Conservation (phyloP, 2,888 invertebrate species). For the Himalopsyche kuldschensis region DNA sequence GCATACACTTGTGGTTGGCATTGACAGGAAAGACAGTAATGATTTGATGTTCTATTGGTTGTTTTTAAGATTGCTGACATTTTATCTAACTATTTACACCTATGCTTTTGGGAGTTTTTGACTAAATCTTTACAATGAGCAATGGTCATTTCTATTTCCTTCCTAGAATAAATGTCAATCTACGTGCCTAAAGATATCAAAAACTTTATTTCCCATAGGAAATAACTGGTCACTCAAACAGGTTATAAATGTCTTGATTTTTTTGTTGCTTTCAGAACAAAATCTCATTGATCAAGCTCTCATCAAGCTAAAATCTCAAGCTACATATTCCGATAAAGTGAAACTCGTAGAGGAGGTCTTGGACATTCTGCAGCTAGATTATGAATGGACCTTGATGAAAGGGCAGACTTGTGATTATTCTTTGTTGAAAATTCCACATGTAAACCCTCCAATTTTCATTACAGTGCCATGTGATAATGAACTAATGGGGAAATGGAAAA, state of each 20-base stretch:
- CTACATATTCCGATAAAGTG: not conserved
- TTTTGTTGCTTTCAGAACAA: conserved; percentile 17
- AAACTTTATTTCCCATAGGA: no score
- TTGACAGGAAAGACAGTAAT: no score
- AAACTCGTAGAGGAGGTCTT: conserved; percentile 4
- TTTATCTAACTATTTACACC: no score
- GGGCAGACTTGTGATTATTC: not conserved
- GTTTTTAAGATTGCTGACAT: no score
- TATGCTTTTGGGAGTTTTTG: no score
- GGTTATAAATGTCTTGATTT: not conserved
- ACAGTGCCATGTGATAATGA: not conserved
- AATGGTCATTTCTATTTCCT: no score
- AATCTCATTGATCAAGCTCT: not conserved
- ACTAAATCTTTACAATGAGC: no score
- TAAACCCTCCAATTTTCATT: conserved; percentile 27
- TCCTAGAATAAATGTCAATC: no score
- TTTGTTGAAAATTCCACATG: conserved; percentile 16
- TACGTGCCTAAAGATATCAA: no score
- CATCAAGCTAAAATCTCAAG: not conserved
- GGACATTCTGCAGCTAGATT: conserved; percentile 11
- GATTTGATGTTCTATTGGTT: no score
- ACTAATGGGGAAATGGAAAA: conserved; percentile 1
- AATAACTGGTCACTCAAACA: no score
- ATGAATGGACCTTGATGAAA: not conserved
- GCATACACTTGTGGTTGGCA: no score